Conservation (phyloP, 2,888 invertebrate genomes). For the Epinotia ramella region DNA sequence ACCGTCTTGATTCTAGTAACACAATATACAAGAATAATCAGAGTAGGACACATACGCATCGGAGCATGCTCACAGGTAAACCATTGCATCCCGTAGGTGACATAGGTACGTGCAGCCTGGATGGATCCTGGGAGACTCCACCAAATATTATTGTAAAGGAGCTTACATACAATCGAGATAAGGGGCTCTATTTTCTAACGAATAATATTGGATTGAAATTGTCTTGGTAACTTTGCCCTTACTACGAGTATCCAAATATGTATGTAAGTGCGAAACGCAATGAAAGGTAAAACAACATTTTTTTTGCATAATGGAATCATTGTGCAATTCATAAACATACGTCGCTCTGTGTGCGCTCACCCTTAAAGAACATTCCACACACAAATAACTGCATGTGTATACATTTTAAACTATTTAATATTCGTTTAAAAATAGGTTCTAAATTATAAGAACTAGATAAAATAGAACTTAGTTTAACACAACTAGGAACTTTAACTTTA, state of each 20-base stretch:
- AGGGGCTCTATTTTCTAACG: too few species aligned
- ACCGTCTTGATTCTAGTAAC: not conserved
- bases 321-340: too few species aligned
- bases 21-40: slow-evolving; percentile 4
- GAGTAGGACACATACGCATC: not conserved
- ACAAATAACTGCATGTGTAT: too few species aligned
- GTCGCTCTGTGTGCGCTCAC: too few species aligned
- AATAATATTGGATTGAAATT: too few species aligned
- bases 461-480: not conserved
- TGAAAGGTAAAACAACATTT: too few species aligned
- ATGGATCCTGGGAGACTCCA: not conserved
- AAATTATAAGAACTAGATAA: not conserved
- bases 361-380: too few species aligned
- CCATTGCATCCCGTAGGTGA: not conserved
- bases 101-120: not conserved
- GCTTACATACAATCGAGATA: not conserved
- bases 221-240: too few species aligned
- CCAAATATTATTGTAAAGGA: not conserved
- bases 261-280: too few species aligned
- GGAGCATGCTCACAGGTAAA: slow-evolving; percentile 7
- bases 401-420: too few species aligned
- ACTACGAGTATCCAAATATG: too few species aligned
- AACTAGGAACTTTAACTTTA: not conserved
- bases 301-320: too few species aligned
- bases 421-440: not conserved